Evolutionary conservation across 2,888 invertebrate genomes (phyloP), one percentile per base, ranked within the genome.

Genomic region (Zeuzera pyrina): DNA sequence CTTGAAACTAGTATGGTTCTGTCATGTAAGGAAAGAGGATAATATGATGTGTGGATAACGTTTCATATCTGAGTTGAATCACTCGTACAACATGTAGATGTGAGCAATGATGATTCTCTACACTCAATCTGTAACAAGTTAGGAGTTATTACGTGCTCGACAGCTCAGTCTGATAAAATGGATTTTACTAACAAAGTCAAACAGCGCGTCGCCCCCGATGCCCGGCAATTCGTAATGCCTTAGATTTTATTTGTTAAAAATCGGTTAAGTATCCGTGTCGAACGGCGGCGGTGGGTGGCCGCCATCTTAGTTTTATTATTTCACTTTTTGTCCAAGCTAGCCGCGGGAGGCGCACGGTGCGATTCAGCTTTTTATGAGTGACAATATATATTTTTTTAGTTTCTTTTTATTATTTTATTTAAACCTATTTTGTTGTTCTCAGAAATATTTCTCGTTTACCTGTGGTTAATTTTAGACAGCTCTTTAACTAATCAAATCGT

Each of bases 171-270:
- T 8, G 19, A 19, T 19, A 8, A 8, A 19, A 19, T 8, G 5
- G 15, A 16, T 15, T 13, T 24, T 15, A 37, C 30, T 30, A 26
- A 15, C 66, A 61, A 68, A 64, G 59, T 67, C 65, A 67, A 69
- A 38, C n/a, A n/a, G n/a, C n/a, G n/a, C n/a, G n/a, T n/a, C n/a
- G n/a, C n/a, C 60, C 61, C 62, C 66, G 57, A 61, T 56, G 64
- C 57, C 57, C 64, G 39, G 52, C 74, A 61, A 84, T 84, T 83
- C 78, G 84, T 79, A 71, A 84, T 78, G 83, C 71, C 72, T 78
- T 78, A 78, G 76, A 78, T 79, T 84, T 84, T 84, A 84, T 84
- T 84, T 83, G 83, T 79, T 76, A 73, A 74, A 81, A 81, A 84
- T 84, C 84, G 77, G 77, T 79, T 84, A 84, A 84, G 83, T 83